Percentiles rank a stretch among this genome's conserved stretches.
Evolutionary conservation across 2,797 vertebrate species (phyloP).

Genomic region (Clamator glandarius): DNA sequence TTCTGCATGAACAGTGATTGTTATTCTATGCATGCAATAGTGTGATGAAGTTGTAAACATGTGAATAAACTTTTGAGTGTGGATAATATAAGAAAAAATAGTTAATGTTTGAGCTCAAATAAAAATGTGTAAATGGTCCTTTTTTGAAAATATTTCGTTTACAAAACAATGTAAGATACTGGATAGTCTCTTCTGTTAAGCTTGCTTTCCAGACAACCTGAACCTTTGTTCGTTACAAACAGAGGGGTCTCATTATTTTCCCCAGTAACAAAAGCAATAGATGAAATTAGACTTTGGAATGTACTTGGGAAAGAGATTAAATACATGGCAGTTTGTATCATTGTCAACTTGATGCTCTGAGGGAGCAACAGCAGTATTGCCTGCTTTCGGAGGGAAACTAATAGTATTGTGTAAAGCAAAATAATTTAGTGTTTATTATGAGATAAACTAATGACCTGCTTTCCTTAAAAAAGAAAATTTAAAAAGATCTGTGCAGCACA

Average conservation of each 20-base stretch:
- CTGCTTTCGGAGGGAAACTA: not conserved
- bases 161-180: not conserved
- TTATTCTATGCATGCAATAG: not conserved
- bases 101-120: not conserved
- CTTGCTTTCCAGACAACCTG: not conserved
- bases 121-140: not conserved
- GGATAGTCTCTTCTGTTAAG: not conserved
- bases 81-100: not conserved
- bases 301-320: not conserved
- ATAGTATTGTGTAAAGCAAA: not conserved
- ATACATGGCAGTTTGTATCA: rapidly evolving
- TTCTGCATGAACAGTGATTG: not conserved
- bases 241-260: not conserved
- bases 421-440: not conserved
- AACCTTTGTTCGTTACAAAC: not conserved
- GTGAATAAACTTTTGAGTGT: not conserved
- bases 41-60: not conserved
- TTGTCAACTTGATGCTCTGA: not conserved
- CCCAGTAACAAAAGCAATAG: not conserved
- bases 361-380: not conserved
- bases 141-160: not conserved
- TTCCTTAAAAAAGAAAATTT: not conserved
- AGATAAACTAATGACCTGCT: not conserved
- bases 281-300: not conserved
- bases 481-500: not conserved